Evolutionary conservation across 1,140 invertebrate species (phyloP).

Genomic region (Camponotus vicinus): DNA sequence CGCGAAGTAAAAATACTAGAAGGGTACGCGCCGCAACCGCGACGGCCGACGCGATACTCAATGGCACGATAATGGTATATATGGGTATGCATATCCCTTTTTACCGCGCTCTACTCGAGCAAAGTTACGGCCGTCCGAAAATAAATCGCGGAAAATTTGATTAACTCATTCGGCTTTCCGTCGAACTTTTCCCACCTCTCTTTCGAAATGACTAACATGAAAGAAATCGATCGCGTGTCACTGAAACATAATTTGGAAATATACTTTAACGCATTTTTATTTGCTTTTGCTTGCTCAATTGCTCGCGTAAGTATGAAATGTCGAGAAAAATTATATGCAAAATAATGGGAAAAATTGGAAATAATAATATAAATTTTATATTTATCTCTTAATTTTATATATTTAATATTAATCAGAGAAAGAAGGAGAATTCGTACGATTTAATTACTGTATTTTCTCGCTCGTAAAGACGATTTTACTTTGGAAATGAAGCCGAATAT

Average conservation of each 20-base stretch:
- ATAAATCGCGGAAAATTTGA: conserved; percentile 51
- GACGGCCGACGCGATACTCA: conserved; percentile 39
- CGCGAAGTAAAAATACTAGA: conserved; percentile 69
- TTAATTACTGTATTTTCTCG: neutral
- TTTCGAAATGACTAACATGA: neutral
- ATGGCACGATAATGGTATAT: conserved; percentile 44
- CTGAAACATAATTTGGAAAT: conserved; percentile 4
- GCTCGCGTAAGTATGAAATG: neutral
- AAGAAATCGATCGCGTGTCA: neutral
- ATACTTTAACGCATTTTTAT: neutral
- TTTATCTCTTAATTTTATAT: neutral
- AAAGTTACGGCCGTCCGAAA: conserved; percentile 53
- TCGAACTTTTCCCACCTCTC: conserved; percentile 14
- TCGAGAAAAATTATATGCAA: neutral
- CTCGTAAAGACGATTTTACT: neutral
- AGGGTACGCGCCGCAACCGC: conserved; percentile 49
- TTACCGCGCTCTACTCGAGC: conserved; percentile 19
- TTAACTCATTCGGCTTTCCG: conserved; percentile 29
- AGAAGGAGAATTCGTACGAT: too few species aligned
- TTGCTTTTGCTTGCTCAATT: neutral
- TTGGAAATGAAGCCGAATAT: neutral
- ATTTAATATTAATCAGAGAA: neutral
- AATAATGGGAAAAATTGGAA: neutral
- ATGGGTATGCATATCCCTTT: conserved; percentile 21
- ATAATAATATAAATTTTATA: conserved; percentile 6